phyloP scores from a whole-genome alignment of 2,113 vertebrate genomes.

The Oryzias melastigma region DNA sequence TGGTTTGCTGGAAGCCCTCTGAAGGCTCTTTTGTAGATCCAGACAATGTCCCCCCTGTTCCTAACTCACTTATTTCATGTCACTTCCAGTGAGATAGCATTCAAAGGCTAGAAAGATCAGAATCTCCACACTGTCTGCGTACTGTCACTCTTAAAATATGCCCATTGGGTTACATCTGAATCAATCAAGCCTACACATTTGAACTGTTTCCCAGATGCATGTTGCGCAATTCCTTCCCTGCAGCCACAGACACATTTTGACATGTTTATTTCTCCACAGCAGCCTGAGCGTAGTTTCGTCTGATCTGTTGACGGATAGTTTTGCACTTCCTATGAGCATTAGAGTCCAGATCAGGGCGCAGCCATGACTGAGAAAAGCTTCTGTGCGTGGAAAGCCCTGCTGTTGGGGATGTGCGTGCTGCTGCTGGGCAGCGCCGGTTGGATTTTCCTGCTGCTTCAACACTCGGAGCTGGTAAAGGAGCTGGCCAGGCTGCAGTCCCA shows the following conservation, averaged over 20 bases:
- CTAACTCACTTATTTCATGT: conserved; percentile 54
- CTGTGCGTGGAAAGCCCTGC: conserved; percentile 48
- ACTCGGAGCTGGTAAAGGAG: conserved; percentile 74
- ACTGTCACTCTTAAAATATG: conserved; percentile 51
- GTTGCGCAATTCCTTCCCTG: conserved; percentile 42
- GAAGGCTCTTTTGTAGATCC: conserved; percentile 54
- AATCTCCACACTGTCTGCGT: conserved; percentile 11
- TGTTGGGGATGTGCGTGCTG: conserved; percentile 69
- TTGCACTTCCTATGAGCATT: conserved; percentile 38
- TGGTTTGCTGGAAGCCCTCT: conserved; percentile 25
- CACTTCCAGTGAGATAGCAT: conserved; percentile 32
- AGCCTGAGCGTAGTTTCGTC: conserved; percentile 31
- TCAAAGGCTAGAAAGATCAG: conserved; percentile 22
- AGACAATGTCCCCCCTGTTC: conserved; percentile 50
- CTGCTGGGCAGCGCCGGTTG: conserved; percentile 76
- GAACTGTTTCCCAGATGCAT: conserved; percentile 49
- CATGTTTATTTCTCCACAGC: conserved; percentile 47
- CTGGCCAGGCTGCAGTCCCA: conserved; percentile 72
- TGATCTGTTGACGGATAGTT: conserved; percentile 47
- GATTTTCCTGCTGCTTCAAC: conserved; percentile 76
- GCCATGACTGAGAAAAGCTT: conserved; percentile 46
- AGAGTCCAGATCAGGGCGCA: conserved; percentile 29
- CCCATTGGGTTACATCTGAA: conserved; percentile 31
- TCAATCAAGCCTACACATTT: conserved; percentile 11
- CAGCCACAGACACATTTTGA: conserved; percentile 42